A percentile compares a stretch with the other conserved stretches of the same genome.
Evolutionary conservation across 2,113 vertebrate genomes (phyloP).

Genomic region (Saimiri boliviensis): DNA sequence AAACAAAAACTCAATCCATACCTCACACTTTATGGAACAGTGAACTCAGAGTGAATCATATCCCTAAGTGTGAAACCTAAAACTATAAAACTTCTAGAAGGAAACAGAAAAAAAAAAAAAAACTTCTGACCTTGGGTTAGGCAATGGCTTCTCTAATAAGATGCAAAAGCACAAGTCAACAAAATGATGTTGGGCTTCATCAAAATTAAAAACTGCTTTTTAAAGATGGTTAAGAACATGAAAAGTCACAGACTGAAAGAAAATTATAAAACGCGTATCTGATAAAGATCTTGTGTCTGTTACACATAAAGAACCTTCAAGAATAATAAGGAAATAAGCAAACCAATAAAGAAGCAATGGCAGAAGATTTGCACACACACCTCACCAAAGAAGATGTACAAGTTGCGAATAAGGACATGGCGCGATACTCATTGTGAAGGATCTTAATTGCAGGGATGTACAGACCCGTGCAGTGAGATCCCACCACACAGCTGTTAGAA

Average conservation of each 20-base stretch:
- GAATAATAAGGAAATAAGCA: background rate
- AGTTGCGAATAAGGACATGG: no score
- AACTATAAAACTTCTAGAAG: background rate
- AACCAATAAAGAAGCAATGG: background rate
- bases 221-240: background rate
- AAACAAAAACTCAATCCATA: fast-evolving
- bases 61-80: background rate
- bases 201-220: background rate
- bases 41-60: no score
- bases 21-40: no score
- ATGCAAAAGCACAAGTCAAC: background rate
- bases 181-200: background rate
- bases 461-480: fast-evolving
- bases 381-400: background rate
- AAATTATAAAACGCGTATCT: background rate
- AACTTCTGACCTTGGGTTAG: background rate
- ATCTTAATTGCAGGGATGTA: fast-evolving
- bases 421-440: no score
- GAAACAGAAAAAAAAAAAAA: background rate
- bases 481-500: no score
- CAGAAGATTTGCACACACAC: background rate
- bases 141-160: background rate
- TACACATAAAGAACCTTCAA: background rate
- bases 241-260: background rate
- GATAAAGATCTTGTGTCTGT: background rate